phyloP scores from a whole-genome alignment of 2,888 invertebrate genomes.

The Linnaemya tessellans region DNA sequence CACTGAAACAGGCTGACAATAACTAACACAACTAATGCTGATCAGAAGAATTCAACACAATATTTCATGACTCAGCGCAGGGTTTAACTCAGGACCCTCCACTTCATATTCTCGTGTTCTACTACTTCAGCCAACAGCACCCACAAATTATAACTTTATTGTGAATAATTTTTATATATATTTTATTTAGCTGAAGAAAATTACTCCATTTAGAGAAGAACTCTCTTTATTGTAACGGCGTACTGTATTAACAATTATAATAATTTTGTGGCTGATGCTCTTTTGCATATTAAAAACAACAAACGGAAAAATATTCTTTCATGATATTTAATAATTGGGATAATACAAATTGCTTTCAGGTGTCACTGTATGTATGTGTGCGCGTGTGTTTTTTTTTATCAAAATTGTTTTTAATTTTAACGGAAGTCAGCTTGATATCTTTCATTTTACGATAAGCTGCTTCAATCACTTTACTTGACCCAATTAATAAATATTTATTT shows the following conservation, averaged over 20 bases:
- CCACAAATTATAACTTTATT: no score
- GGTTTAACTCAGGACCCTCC: no score
- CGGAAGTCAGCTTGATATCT: not conserved
- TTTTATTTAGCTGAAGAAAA: not conserved
- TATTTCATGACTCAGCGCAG: no score
- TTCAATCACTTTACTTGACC: not conserved
- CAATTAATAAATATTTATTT: no score
- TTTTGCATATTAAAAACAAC: not conserved
- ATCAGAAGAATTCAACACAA: no score
- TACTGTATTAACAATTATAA: not conserved
- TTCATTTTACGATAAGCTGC: not conserved
- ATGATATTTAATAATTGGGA: not conserved
- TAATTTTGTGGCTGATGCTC: not conserved
- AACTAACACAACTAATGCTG: no score
- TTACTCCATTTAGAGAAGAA: not conserved
- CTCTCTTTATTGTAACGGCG: no score
- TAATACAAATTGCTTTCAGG: not conserved
- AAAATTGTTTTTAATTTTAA: not conserved
- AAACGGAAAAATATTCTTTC: not conserved
- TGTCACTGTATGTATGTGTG: not conserved
- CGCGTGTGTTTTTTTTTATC: no score
- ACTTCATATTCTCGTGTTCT: no score
- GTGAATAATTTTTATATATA: no score
- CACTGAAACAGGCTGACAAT: no score
- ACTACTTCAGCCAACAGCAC: no score